Conservation (phyloP, 2,797 vertebrate species). For the Pseudopleuronectes americanus region DNA sequence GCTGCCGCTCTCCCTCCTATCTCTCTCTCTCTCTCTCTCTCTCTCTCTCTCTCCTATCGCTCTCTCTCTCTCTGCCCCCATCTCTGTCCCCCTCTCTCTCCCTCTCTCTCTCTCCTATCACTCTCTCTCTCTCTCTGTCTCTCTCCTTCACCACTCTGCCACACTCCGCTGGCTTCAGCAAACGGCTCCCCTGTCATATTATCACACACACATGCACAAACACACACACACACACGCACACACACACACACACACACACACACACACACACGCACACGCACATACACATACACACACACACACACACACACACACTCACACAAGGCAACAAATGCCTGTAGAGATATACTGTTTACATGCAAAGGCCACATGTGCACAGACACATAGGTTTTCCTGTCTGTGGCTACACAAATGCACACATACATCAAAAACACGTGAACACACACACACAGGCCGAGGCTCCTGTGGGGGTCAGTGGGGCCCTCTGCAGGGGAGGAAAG, state of each 20-base stretch:
- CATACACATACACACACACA: slow-evolving; percentile 16
- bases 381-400: slow-evolving; percentile 6
- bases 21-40: slow-evolving; percentile 32
- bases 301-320: not conserved
- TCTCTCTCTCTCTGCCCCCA: no score
- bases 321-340: not conserved
- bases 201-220: slow-evolving; percentile 32
- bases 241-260: slow-evolving; percentile 16
- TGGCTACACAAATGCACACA: not conserved
- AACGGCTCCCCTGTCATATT: slow-evolving; percentile 72
- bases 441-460: slow-evolving; percentile 16
- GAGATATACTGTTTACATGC: slow-evolving; percentile 29
- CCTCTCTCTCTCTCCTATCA: slow-evolving; percentile 22
- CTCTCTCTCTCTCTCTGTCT: slow-evolving; percentile 6
- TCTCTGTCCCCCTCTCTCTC: no score
- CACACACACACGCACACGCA: slow-evolving; percentile 15
- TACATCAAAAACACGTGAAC: slow-evolving; percentile 9
- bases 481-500: slow-evolving; percentile 29
- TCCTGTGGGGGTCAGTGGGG: slow-evolving; percentile 35
- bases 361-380: slow-evolving; percentile 16
- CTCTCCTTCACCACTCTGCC: slow-evolving; percentile 59
- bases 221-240: not conserved
- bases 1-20: slow-evolving; percentile 42
- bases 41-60: slow-evolving; percentile 38
- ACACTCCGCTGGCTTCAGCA: slow-evolving; percentile 81